Conservation (phyloP, 2,113 vertebrate species). For the Phodopus roborovskii region DNA sequence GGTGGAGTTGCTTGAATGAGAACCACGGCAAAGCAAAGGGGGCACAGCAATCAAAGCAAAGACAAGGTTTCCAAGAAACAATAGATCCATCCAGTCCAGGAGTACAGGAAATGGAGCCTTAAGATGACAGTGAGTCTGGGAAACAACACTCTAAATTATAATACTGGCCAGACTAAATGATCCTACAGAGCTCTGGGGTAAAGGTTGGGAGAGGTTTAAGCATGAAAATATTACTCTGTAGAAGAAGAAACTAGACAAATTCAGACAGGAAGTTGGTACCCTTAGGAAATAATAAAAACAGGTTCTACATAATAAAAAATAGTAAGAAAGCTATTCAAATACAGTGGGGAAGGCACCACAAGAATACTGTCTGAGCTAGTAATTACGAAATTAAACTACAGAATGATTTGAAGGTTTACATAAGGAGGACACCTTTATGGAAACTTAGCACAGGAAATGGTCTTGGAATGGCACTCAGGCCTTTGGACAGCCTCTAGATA, state of each 20-base stretch:
- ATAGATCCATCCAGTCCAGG: neutral
- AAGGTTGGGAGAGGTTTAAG: neutral
- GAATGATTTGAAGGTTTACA: constrained; percentile 29
- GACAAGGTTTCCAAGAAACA: constrained; percentile 5
- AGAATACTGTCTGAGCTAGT: neutral
- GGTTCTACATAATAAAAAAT: neutral
- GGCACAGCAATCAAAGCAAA: constrained; percentile 37
- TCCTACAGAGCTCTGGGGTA: neutral
- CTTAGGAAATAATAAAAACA: constrained; percentile 21
- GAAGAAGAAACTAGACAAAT: constrained; percentile 34
- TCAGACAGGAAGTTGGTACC: neutral
- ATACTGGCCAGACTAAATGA: neutral
- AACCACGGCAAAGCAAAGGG: constrained; percentile 37
- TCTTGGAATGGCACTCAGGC: neutral
- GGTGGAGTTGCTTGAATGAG: constrained; percentile 27
- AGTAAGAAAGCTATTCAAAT: neutral
- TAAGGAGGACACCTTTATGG: neutral
- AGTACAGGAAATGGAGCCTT: neutral
- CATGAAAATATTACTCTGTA: neutral
- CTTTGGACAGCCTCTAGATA: neutral
- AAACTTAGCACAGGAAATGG: neutral
- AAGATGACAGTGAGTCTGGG: neutral
- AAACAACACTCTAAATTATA: constrained; percentile 41
- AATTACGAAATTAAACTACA: neutral
- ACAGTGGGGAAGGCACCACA: neutral